Evolutionary conservation across 2,888 invertebrate genomes (phyloP).

Genomic region (Eristalis intricaria): DNA sequence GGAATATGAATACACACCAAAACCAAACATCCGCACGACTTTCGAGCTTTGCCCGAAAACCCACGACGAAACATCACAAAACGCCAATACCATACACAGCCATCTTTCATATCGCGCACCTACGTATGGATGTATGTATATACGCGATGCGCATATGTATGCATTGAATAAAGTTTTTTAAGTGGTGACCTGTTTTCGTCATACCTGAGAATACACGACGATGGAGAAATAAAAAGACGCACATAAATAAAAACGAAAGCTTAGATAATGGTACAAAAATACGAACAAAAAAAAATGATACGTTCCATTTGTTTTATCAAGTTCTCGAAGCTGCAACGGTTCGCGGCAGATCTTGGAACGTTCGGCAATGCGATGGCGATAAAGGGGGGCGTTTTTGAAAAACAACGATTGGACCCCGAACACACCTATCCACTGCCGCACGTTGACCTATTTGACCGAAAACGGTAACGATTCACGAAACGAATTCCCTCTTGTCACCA

Average conservation of each 20-base stretch:
- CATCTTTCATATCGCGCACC: background rate
- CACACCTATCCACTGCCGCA: background rate
- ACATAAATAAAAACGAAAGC: constrained; percentile 54
- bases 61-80: constrained; percentile 23
- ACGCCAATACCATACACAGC: constrained; percentile 32
- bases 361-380: background rate
- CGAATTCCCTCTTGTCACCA: constrained; percentile 56
- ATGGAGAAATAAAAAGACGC: constrained; percentile 26
- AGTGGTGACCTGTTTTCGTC: constrained; percentile 71
- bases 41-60: constrained; percentile 62
- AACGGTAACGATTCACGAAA: constrained; percentile 27
- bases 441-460: constrained; percentile 60
- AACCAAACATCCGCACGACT: constrained; percentile 38
- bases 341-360: background rate
- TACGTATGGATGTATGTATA: background rate
- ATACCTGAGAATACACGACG: constrained; percentile 64
- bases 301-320: constrained; percentile 34
- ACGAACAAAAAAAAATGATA: background rate
- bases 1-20: constrained; percentile 18
- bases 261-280: constrained; percentile 63
- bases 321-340: background rate
- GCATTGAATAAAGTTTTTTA: constrained; percentile 56
- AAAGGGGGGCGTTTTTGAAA: constrained; percentile 29
- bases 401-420: background rate
- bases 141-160: background rate